A percentile compares a stretch with the other conserved stretches of the same genome.
These are phyloP conservation scores for Ara ararauna DNA, from an alignment of 2,797 vertebrate species.

Conservation along the genomic window DNA sequence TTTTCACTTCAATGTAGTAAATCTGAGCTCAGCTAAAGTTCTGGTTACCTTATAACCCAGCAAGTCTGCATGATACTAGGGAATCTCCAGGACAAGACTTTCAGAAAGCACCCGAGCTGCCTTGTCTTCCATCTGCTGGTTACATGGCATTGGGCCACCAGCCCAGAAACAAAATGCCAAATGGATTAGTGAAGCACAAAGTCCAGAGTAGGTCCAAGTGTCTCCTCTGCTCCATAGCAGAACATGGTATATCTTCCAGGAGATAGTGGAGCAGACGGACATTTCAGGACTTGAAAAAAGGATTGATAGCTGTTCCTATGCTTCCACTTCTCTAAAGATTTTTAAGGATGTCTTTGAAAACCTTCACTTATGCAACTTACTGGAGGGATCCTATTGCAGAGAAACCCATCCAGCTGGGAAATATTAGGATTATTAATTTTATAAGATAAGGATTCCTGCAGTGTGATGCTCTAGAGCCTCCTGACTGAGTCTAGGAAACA, in stretches of 20 bases:
- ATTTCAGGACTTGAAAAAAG: not conserved
- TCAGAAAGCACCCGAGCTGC: not conserved
- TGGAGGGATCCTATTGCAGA: not conserved
- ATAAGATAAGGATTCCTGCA: not conserved
- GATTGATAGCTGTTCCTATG: not conserved
- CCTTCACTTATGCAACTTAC: not conserved
- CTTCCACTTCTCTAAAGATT: not conserved
- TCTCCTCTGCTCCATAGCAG: not conserved
- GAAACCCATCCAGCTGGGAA: not conserved
- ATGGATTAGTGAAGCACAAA: not conserved
- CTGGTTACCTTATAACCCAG: not conserved
- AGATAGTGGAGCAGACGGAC: not conserved
- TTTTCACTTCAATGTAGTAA: not conserved
- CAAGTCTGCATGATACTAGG: accelerated
- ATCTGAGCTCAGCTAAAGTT: not conserved
- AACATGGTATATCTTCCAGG: not conserved
- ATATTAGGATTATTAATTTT: not conserved
- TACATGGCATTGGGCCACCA: not conserved
- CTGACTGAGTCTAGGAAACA: not conserved
- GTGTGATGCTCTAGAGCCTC: not conserved
- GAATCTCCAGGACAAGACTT: not conserved
- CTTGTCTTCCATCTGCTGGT: not conserved
- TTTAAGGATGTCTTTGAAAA: not conserved
- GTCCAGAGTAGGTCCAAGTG: not conserved
- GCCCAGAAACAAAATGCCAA: not conserved